These are phyloP conservation scores for Turritopsis rubra DNA, from an alignment of 30 jellyfish, hydroid and myxozoan species.

Conservation along the genomic window DNA sequence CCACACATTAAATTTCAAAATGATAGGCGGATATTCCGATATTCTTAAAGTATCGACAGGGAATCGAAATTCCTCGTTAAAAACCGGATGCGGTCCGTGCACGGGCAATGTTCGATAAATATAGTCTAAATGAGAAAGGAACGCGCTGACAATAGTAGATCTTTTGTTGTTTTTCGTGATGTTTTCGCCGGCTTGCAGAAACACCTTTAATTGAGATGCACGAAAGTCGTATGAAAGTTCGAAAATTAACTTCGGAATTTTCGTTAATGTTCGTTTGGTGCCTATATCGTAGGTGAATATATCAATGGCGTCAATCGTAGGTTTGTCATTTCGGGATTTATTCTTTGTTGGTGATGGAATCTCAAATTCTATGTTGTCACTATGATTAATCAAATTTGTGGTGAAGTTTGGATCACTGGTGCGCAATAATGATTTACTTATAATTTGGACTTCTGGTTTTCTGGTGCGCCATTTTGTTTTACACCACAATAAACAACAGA, in stretches of 20 bases:
- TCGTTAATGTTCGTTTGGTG: background rate
- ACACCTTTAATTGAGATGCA: background rate
- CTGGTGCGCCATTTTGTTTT: background rate
- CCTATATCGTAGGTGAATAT: background rate
- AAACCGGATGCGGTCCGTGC: slow-evolving; percentile 52
- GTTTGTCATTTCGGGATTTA: background rate
- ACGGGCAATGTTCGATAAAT: slow-evolving; percentile 1
- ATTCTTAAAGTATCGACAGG: slow-evolving; percentile 9
- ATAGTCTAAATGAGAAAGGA: background rate
- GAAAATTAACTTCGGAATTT: background rate
- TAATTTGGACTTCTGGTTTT: background rate
- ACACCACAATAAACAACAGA: background rate
- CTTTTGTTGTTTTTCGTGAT: background rate
- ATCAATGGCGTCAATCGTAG: background rate
- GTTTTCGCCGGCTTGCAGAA: background rate
- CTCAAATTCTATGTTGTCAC: background rate
- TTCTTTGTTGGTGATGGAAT: background rate
- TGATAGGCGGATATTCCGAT: slow-evolving; percentile 17
- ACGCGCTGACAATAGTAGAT: background rate
- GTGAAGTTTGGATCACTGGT: background rate
- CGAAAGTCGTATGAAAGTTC: background rate
- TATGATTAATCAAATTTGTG: background rate
- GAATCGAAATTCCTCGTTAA: slow-evolving; percentile 52
- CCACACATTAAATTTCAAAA: slow-evolving; percentile 71
- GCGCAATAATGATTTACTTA: background rate